Conservation (phyloP, 2,797 vertebrate genomes). For the Microctenopoma lineatum region DNA sequence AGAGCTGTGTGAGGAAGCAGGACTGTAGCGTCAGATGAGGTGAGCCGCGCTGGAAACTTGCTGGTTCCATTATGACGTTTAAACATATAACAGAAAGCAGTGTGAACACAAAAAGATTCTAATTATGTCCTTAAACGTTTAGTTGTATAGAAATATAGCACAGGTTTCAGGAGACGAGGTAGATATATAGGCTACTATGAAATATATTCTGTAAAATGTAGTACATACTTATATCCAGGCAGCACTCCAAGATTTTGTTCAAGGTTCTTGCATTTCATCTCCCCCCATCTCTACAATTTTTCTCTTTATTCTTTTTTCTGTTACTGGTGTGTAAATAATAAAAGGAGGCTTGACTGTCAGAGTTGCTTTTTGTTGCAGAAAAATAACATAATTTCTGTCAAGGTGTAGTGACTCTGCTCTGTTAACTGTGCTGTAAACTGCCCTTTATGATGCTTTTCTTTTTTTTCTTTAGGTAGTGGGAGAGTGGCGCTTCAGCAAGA, state of each 20-base stretch:
- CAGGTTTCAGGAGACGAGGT: too few species aligned
- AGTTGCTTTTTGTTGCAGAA: conserved; percentile 31
- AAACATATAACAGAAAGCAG: conserved; percentile 17
- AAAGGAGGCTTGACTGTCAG: conserved; percentile 17
- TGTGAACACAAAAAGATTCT: conserved; percentile 47
- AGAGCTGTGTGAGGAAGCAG: conserved; percentile 31
- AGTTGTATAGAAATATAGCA: too few species aligned
- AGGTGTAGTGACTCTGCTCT: conserved; percentile 28
- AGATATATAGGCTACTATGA: too few species aligned
- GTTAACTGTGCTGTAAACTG: conserved; percentile 49
- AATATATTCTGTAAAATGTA: too few species aligned
- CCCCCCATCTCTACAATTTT: conserved; percentile 10
- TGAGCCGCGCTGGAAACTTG: conserved; percentile 35
- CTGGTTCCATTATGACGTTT: conserved; percentile 27
- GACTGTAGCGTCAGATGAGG: conserved; percentile 23
- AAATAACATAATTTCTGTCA: conserved; percentile 16
- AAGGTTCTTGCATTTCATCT: not conserved
- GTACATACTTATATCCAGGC: too few species aligned
- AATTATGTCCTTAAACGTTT: conserved; percentile 21
- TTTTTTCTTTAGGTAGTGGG: conserved; percentile 90
- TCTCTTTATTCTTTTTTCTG: not conserved
- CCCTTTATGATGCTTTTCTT: conserved; percentile 64
- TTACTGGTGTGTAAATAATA: conserved; percentile 26
- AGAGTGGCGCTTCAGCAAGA: conserved; percentile 96
- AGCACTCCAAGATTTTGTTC: too few species aligned